Percentiles rank a stretch among this genome's conserved stretches.
phyloP scores from a whole-genome alignment of 2,888 invertebrate genomes.

The Netelia fuscicornis region DNA sequence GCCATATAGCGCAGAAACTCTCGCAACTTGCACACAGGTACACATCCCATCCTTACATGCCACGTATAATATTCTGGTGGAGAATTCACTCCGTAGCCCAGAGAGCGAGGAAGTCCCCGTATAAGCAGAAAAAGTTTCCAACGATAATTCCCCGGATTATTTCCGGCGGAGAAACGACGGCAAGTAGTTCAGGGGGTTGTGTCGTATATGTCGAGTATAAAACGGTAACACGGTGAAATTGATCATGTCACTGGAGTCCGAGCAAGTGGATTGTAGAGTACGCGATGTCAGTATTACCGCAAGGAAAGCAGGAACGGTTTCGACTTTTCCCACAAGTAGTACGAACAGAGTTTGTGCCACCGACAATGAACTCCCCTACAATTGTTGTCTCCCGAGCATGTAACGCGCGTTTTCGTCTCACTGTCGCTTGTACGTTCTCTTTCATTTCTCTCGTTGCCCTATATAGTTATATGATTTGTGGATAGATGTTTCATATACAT shows the following conservation, averaged over 20 bases:
- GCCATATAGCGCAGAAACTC: conserved; percentile 25
- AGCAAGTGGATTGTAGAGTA: conserved; percentile 21
- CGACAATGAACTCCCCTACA: conserved; percentile 35
- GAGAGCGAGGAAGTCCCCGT: conserved; percentile 42
- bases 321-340: conserved; percentile 51
- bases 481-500: conserved; percentile 21
- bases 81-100: conserved; percentile 46
- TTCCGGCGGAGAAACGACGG: conserved; percentile 71
- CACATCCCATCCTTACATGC: conserved; percentile 12
- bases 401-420: conserved; percentile 49
- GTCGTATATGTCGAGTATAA: conserved; percentile 20
- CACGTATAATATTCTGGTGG: conserved; percentile 32
- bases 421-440: conserved; percentile 34
- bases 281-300: conserved; percentile 49
- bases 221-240: conserved; percentile 53
- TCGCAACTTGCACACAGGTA: not conserved
- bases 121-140: conserved; percentile 67
- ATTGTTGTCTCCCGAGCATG: conserved; percentile 66
- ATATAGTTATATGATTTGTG: conserved; percentile 24
- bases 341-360: conserved; percentile 60
- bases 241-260: conserved; percentile 38
- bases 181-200: conserved; percentile 58
- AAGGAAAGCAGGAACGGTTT: conserved; percentile 29
- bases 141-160: conserved; percentile 72
- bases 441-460: conserved; percentile 12